Base-by-base conservation (phyloP, 2,797 vertebrate genomes). In the Bovichtus diacanthus region DNA sequence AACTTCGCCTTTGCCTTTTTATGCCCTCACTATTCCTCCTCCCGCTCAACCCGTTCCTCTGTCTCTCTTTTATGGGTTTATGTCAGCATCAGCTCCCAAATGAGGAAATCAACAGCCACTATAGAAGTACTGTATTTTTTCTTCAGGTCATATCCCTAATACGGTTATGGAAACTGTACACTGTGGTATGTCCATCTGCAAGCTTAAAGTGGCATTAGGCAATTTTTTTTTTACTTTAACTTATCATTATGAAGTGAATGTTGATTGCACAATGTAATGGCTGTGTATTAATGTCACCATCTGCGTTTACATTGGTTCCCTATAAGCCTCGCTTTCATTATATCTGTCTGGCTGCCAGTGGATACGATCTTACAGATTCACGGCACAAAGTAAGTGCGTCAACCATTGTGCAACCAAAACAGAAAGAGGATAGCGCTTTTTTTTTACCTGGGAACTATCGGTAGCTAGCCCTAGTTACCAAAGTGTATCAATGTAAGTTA, bases 1-100 rank as follows among this genome's bases (percentile, higher is more conserved):
- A 83, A 82, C 76, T 70, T 74, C 27, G 31, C 53, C 44, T 79
- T 5, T 2, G 25, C 78, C 63, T 83, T 78, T 70, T 74, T 75
- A 56, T 0, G 16, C 55, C 23, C 25, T 76, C 66, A 59, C 46
- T 53, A 41, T 66, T 56, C 25, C 43, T 25, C 41, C 38, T n/a
- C 43, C 27, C 6, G n/a, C 43, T 67, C 55, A n/a, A 0, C 51
- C 51, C 21, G 6, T 13, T n/a, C 54, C 21, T 56, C 25, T 19
- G 13, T 41, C 67, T 39, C 31, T 63, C 34, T 38, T 21, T 72
- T 18, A 43, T 56, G 54, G 6, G 1, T 44, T 76, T 77, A 69
- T 64, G 61, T 70, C 66, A 25, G 49, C 25, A 23, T 77, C 64
- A 49, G 55, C 46, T 76, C 60, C 53, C 63, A 82, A 60, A 82